These are phyloP conservation scores for Saccostrea echinata DNA, from an alignment of 1,140 invertebrate genomes.

Conservation along the genomic window DNA sequence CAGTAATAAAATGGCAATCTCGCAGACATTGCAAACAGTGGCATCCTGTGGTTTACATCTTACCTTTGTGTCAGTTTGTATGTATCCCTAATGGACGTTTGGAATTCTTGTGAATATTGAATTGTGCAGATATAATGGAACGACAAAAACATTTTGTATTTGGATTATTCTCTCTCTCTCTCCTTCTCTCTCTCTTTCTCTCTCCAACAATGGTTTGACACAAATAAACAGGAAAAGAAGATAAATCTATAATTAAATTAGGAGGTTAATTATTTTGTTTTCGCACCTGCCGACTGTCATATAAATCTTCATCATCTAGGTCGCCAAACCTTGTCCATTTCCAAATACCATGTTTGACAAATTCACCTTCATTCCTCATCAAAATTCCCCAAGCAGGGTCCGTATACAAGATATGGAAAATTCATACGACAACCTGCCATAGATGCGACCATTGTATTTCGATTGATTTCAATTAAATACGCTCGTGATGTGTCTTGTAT, in stretches of 20 bases:
- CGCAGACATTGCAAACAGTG: not conserved
- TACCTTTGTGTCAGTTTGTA: not conserved
- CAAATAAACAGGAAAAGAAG: not conserved
- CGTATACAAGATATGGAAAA: slow-evolving; percentile 1
- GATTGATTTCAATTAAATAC: slow-evolving; percentile 27
- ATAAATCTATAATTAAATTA: not conserved
- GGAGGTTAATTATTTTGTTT: slow-evolving; percentile 17
- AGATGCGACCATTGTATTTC: slow-evolving; percentile 2
- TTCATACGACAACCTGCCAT: not conserved
- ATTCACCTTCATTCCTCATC: not conserved
- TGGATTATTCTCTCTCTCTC: not conserved
- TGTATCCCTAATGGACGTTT: no score
- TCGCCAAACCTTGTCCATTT: slow-evolving; percentile 5
- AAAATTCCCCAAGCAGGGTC: slow-evolving; percentile 11
- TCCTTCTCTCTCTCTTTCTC: no score
- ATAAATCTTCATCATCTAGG: not conserved
- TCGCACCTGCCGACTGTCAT: not conserved
- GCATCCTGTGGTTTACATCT: not conserved
- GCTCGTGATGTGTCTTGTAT: not conserved
- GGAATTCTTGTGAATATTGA: no score
- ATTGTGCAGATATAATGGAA: no score
- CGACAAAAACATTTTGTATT: not conserved
- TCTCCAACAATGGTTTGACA: not conserved
- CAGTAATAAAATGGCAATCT: not conserved
- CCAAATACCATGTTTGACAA: slow-evolving; percentile 20